These are phyloP conservation scores for Empis livida DNA, from an alignment of 2,888 invertebrate genomes.

Conservation along the genomic window DNA sequence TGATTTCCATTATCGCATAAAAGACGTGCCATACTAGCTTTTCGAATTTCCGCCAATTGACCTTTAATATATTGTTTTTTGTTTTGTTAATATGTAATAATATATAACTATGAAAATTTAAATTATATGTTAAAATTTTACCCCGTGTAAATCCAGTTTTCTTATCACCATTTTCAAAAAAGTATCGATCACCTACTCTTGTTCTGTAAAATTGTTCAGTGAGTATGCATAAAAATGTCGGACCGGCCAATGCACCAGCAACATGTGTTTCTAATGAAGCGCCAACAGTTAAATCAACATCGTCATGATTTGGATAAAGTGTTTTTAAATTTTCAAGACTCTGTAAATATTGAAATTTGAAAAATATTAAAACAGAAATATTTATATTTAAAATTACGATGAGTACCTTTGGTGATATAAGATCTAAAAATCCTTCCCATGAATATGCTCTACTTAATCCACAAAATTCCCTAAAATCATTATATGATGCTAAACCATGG, in stretches of 20 bases:
- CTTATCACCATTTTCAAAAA: constrained; percentile 54
- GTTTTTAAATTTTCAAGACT: constrained; percentile 47
- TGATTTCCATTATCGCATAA: constrained; percentile 69
- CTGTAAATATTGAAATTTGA: constrained; percentile 9
- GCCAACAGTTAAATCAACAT: constrained; percentile 78
- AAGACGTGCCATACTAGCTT: constrained; percentile 60
- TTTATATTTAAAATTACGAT: not conserved
- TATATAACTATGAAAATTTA: no score
- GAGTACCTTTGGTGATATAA: constrained; percentile 44
- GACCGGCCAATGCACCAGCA: constrained; percentile 66
- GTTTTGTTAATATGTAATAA: no score
- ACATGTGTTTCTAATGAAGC: constrained; percentile 68
- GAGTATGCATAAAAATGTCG: constrained; percentile 77
- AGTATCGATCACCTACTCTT: constrained; percentile 74
- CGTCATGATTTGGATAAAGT: constrained; percentile 59
- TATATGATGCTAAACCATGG: constrained; percentile 71
- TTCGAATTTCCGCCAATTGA: constrained; percentile 66
- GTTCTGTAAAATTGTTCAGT: constrained; percentile 79
- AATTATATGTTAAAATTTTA: not conserved
- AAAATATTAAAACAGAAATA: no score
- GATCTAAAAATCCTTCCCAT: constrained; percentile 59
- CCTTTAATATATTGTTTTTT: constrained; percentile 27
- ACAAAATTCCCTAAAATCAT: constrained; percentile 62
- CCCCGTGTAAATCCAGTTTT: not conserved
- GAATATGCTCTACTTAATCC: constrained; percentile 52